Percentiles rank a stretch among this genome's conserved stretches.
Evolutionary conservation across 35 echinoderm and acorn worm genomes (phyloP).

Genomic region (Ptychodera flava): DNA sequence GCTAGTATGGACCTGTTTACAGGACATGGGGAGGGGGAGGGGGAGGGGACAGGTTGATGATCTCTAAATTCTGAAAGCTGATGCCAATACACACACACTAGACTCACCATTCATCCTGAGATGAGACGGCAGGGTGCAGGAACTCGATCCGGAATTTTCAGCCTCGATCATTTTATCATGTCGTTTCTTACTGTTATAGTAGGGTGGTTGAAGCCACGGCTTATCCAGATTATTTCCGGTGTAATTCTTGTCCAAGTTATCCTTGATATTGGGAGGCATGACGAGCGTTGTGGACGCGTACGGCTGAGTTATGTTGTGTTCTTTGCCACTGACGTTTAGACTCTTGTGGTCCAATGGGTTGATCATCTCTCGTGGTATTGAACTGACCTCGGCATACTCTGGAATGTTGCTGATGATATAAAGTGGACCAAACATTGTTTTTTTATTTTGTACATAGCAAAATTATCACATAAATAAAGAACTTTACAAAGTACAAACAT

Average conservation of each 20-base stretch:
- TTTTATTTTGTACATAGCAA: too few relatives aligned
- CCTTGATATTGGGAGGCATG: neutral
- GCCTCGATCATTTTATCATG: neutral
- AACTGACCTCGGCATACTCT: neutral
- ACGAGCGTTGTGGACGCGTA: slow-evolving; percentile 16
- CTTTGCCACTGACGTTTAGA: neutral
- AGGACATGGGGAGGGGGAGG: too few relatives aligned
- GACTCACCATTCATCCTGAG: neutral
- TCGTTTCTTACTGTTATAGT: neutral
- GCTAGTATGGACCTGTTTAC: too few relatives aligned
- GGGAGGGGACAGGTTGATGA: too few relatives aligned
- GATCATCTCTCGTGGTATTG: neutral
- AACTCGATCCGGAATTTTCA: neutral
- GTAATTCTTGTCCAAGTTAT: neutral
- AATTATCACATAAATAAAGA: too few relatives aligned
- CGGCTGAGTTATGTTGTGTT: slow-evolving; percentile 7
- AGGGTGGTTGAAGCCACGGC: neutral
- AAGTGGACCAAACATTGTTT: too few relatives aligned
- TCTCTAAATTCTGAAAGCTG: too few relatives aligned
- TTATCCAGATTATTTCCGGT: neutral
- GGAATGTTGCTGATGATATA: neutral
- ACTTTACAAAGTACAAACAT: too few relatives aligned
- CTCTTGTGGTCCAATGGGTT: neutral
- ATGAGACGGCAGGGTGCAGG: neutral
- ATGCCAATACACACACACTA: too few relatives aligned